phyloP scores from a whole-genome alignment of 2,888 invertebrate genomes.

The Drosophila paramelanica region DNA sequence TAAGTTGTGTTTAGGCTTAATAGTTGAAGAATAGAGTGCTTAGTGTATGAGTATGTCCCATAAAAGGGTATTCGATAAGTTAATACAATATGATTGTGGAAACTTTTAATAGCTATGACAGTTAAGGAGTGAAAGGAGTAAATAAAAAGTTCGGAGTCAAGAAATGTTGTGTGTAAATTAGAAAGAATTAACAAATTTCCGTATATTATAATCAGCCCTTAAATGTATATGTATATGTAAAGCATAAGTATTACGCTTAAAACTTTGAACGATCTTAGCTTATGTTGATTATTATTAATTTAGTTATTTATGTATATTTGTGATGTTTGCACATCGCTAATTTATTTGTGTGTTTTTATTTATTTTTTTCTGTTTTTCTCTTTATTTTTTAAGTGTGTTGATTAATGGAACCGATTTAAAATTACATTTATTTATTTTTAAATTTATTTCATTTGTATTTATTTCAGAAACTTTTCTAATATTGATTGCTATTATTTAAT shows the following conservation, averaged over 20 bases:
- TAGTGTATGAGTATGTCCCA: constrained; percentile 36
- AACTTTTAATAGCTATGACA: constrained; percentile 10
- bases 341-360: constrained; percentile 48
- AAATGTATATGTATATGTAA: constrained; percentile 77
- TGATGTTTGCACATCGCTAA: constrained; percentile 41
- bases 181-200: constrained; percentile 78
- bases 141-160: constrained; percentile 10
- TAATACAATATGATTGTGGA: constrained; percentile 17
- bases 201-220: constrained; percentile 85
- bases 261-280: constrained; percentile 56
- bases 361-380: constrained; percentile 29
- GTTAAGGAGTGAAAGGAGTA: neutral
- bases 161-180: constrained; percentile 21
- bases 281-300: constrained; percentile 37
- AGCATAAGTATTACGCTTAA: constrained; percentile 45
- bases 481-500: constrained; percentile 53
- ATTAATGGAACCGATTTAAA: constrained; percentile 66
- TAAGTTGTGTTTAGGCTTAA: constrained; percentile 41
- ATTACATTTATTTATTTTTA: constrained; percentile 45
- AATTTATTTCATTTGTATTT: constrained; percentile 10
- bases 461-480: constrained; percentile 51
- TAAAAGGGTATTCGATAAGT: constrained; percentile 23
- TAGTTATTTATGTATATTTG: constrained; percentile 28
- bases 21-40: constrained; percentile 26
- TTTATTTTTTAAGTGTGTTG: constrained; percentile 39